Evolutionary conservation across 2,888 invertebrate genomes (phyloP), one percentile per base, ranked within the genome.

Genomic region (Geophilus truncorum): DNA sequence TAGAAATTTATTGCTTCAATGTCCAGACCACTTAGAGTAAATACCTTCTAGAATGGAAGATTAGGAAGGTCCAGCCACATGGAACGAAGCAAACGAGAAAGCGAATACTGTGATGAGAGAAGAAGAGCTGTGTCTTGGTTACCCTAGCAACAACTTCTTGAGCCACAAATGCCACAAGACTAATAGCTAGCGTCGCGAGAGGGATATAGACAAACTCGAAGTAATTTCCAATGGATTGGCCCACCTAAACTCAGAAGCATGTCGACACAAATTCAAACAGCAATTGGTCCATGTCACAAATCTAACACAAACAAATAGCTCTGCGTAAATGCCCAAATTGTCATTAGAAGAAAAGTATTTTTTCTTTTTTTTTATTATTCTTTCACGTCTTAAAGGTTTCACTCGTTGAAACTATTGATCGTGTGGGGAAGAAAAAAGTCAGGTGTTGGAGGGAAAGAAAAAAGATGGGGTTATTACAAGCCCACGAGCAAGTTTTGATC

Each of bases 111-210:
- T 70, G 70, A 70, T 70, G 70, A 70, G 70, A 70, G 70, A 70
- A 28, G 28, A 70, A 70, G 70, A 70, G 70, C 70, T 70, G 70
- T 28, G 70, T 70, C 70, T 70, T 28, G 25, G 70, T 70, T 70
- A 28, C 70, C 70, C 70, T 70, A 70, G 70, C 70, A 70, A 70
- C 70, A 70, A 70, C 70, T 70, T 70, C 70, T 70, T 70, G 70
- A 70, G 70, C 70, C 70, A 70, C 70, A 70, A 70, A 70, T 70
- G 70, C 70, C 70, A 70, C 70, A 70, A 70, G 70, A 70, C 70
- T 70, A 70, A 70, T 70, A 70, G 70, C 28, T 70, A 28, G 70
- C 70, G 70, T 23, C 70, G 70, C 70, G 15, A 70, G 70, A 70
- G 28, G 28, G 70, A 70, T 70, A 70, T 70, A 70, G 70, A 70